These are phyloP conservation scores for Pristionchus pacificus DNA, from an alignment of 1,140 invertebrate genomes.

Conservation along the genomic window DNA sequence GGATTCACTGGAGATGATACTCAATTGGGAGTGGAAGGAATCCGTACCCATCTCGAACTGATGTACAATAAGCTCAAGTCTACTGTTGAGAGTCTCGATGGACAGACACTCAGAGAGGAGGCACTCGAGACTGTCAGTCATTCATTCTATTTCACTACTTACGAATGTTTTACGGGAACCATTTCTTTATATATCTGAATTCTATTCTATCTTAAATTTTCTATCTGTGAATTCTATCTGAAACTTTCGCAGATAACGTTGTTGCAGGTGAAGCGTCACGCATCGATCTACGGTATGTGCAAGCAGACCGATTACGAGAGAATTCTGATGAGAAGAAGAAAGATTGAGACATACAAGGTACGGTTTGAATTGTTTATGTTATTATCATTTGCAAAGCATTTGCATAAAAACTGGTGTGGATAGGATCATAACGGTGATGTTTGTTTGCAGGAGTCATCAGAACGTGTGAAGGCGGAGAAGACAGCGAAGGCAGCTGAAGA, in stretches of 20 bases:
- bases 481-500: constrained; percentile 40
- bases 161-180: constrained; percentile 1
- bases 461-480: constrained; percentile 43
- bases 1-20: constrained; percentile 19
- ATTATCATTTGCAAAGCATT: too few relatives aligned
- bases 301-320: constrained; percentile 49
- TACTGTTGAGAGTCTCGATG: constrained; percentile 37
- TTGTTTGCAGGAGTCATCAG: constrained; percentile 50
- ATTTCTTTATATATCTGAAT: constrained; percentile 3
- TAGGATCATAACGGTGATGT: too few relatives aligned
- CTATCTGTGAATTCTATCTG: not conserved
- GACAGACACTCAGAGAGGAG: constrained; percentile 9
- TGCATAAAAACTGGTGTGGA: too few relatives aligned
- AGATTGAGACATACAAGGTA: constrained; percentile 54
- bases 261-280: constrained; percentile 35
- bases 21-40: constrained; percentile 37
- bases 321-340: constrained; percentile 46
- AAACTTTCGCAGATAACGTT: too few relatives aligned
- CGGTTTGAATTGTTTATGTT: too few relatives aligned
- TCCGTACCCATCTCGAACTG: constrained; percentile 43
- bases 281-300: constrained; percentile 37
- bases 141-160: too few relatives aligned
- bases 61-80: constrained; percentile 43
- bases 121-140: constrained; percentile 39
- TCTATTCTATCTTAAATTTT: not conserved